phyloP scores from a whole-genome alignment of 1,140 invertebrate genomes.

The Drosophila parvula region DNA sequence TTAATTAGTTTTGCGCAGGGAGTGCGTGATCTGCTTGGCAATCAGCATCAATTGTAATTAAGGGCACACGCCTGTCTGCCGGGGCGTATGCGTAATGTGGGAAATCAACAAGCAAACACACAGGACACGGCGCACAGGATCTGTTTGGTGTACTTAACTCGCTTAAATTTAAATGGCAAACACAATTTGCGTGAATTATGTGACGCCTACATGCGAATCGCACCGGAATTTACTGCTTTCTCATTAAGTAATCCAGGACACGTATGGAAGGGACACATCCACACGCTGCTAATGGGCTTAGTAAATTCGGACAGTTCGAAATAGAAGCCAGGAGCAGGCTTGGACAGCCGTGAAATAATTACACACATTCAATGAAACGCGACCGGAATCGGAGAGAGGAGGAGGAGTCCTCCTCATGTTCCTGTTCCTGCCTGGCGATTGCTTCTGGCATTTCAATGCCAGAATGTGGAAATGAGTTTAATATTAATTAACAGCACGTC shows the following conservation, averaged over 20 bases:
- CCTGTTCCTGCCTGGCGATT: conserved; percentile 4
- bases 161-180: conserved; percentile 77
- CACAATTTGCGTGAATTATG: conserved; percentile 75
- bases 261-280: conserved; percentile 34
- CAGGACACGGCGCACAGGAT: not conserved
- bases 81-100: conserved; percentile 68
- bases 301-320: conserved; percentile 39
- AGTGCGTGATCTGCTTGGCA: conserved; percentile 56
- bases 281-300: conserved; percentile 46
- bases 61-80: conserved; percentile 19
- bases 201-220: conserved; percentile 44
- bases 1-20: conserved; percentile 70
- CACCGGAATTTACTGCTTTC: conserved; percentile 56
- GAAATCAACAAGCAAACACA: conserved; percentile 32
- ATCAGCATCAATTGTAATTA: conserved; percentile 76
- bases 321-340: conserved; percentile 19
- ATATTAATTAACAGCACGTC: conserved; percentile 74
- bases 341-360: conserved; percentile 69
- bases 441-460: conserved; percentile 73
- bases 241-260: conserved; percentile 66
- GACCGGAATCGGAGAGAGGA: conserved; percentile 53
- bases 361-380: conserved; percentile 76
- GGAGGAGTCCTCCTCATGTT: not conserved
- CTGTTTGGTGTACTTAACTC: conserved; percentile 48
- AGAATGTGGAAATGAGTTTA: conserved; percentile 71